Conservation (phyloP, 2,888 invertebrate genomes). For the Reticulitermes lucifugus region DNA sequence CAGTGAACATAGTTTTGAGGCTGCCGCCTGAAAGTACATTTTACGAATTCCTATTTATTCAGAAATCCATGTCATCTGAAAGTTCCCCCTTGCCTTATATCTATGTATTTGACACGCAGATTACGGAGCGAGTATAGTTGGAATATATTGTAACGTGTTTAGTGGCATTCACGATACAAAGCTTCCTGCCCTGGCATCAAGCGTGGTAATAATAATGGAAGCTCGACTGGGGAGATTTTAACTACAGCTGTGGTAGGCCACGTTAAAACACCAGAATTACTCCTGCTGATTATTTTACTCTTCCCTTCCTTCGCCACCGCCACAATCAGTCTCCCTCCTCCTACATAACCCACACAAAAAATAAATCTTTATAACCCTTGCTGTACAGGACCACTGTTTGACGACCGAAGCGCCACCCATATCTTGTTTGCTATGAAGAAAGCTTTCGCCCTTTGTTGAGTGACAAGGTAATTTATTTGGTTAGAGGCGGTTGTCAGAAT, state of each 20-base stretch:
- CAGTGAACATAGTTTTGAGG: too few relatives aligned
- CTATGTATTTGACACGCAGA: too few relatives aligned
- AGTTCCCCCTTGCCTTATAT: too few relatives aligned
- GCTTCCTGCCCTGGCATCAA: too few relatives aligned
- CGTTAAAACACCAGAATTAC: constrained; percentile 4
- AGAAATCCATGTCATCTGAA: too few relatives aligned
- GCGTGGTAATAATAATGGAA: not conserved
- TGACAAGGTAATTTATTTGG: constrained; percentile 50
- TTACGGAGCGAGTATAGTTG: too few relatives aligned
- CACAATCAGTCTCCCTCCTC: not conserved
- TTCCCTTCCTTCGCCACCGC: not conserved
- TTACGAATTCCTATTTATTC: too few relatives aligned
- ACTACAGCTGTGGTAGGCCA: constrained; percentile 13
- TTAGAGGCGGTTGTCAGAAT: constrained; percentile 47
- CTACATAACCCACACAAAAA: not conserved
- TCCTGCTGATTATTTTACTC: constrained; percentile 8
- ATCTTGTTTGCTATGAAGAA: constrained; percentile 19
- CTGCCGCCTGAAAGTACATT: too few relatives aligned
- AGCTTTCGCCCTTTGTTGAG: constrained; percentile 34
- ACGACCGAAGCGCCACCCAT: constrained; percentile 5
- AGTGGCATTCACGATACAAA: too few relatives aligned
- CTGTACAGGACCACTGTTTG: constrained; percentile 8
- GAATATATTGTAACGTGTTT: too few relatives aligned
- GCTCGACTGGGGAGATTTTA: constrained; percentile 1
- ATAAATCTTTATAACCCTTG: constrained; percentile 13